phyloP scores from a whole-genome alignment of 64 coral and sea anemone species.

The Acropora yongei region DNA sequence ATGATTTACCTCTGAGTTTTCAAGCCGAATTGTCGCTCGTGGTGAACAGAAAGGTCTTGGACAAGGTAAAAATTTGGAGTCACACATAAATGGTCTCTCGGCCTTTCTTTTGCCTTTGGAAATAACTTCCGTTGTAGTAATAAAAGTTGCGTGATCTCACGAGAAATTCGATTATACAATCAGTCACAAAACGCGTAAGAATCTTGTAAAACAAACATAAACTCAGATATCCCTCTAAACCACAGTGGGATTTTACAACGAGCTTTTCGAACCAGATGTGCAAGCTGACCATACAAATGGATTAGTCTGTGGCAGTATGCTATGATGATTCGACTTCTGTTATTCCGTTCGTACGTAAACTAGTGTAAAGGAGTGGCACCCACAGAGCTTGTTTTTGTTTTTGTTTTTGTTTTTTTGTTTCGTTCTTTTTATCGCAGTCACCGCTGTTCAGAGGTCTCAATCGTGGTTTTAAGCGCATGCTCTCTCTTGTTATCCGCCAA shows the following conservation, averaged over 20 bases:
- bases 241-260: too few relatives aligned
- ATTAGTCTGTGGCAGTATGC: background rate
- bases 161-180: too few relatives aligned
- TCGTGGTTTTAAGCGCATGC: constrained; percentile 84
- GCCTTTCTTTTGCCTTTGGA: background rate
- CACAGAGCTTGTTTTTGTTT: background rate
- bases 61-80: constrained; percentile 58
- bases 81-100: too few relatives aligned
- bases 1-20: constrained; percentile 78
- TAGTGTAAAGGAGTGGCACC: background rate
- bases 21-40: constrained; percentile 84
- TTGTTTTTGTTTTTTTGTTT: background rate
- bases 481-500: constrained; percentile 78
- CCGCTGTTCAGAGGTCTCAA: constrained; percentile 74
- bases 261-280: too few relatives aligned
- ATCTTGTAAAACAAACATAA: too few relatives aligned
- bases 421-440: constrained; percentile 40
- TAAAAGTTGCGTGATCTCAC: too few relatives aligned
- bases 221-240: too few relatives aligned
- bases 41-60: constrained; percentile 82
- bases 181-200: too few relatives aligned
- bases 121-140: background rate
- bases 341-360: background rate
- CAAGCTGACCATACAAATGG: background rate
- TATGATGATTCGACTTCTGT: too few relatives aligned